A percentile compares a stretch with the other conserved stretches of the same genome.
Conservation (phyloP, 2,888 invertebrate species). For the Emmelina monodactyla region DNA sequence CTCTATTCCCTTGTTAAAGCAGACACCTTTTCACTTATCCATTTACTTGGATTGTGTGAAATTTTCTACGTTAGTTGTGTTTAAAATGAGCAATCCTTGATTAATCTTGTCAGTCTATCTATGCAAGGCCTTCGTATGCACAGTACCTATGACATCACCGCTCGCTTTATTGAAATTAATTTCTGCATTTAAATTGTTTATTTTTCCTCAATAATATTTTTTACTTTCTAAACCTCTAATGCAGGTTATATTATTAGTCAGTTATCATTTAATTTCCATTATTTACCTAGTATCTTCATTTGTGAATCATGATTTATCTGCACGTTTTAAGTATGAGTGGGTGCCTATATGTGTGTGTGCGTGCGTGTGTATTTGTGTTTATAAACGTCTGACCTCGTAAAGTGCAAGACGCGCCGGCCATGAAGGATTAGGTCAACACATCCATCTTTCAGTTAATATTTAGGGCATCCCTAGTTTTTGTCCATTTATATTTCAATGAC, state of each 20-base stretch:
- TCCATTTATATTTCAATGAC: constrained; percentile 27
- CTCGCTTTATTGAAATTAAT: too few relatives aligned
- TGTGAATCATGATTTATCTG: not conserved
- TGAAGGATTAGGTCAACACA: constrained; percentile 35
- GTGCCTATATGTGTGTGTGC: constrained; percentile 14
- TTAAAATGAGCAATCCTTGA: not conserved
- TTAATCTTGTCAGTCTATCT: not conserved
- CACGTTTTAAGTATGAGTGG: too few relatives aligned
- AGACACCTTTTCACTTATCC: not conserved
- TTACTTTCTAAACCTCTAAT: too few relatives aligned
- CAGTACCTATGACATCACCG: too few relatives aligned
- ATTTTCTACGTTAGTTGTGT: not conserved
- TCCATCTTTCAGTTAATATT: constrained; percentile 17
- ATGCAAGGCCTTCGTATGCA: too few relatives aligned
- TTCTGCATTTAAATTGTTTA: too few relatives aligned
- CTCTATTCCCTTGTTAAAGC: not conserved
- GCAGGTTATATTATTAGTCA: not conserved
- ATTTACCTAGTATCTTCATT: not conserved
- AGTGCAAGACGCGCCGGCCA: constrained; percentile 21
- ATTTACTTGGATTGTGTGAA: constrained; percentile 7
- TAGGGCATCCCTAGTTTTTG: constrained; percentile 18
- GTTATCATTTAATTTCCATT: not conserved
- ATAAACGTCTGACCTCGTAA: constrained; percentile 30
- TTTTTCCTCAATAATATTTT: too few relatives aligned
- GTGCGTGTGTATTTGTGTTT: too few relatives aligned